Conservation (phyloP, 2,888 invertebrate genomes). For the Pammene fasciana region DNA sequence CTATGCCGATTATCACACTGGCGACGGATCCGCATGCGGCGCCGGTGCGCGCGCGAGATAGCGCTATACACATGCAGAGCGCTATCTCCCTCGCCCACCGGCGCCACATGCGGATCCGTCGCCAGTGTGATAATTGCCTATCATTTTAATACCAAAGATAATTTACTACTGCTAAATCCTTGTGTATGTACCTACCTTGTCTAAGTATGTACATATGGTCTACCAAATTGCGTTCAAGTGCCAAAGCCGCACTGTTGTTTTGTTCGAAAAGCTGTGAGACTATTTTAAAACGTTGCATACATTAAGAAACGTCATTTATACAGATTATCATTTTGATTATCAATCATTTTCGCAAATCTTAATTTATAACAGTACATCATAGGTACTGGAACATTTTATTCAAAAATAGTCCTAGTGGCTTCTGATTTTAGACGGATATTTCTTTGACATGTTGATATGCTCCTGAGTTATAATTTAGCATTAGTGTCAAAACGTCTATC, state of each 20-base stretch:
- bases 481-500: constrained; percentile 16
- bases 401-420: not conserved
- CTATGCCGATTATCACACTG: no score
- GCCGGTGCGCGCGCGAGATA: no score
- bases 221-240: no score
- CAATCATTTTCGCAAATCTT: constrained; percentile 4
- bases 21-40: no score
- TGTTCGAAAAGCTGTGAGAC: not conserved
- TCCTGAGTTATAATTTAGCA: constrained; percentile 9
- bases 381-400: not conserved
- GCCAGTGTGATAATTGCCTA: no score
- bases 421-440: not conserved
- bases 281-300: not conserved
- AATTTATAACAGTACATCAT: not conserved
- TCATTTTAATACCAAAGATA: no score
- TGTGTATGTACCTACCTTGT: no score
- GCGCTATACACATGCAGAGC: no score
- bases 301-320: constrained; percentile 4
- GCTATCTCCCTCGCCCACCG: no score
- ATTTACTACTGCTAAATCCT: no score
- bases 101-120: no score
- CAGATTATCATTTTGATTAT: constrained; percentile 5
- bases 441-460: not conserved
- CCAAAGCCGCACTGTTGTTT: not conserved
- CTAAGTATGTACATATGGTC: no score